Conservation (phyloP, 2,113 vertebrate genomes). For the Actenoides hombroni region DNA sequence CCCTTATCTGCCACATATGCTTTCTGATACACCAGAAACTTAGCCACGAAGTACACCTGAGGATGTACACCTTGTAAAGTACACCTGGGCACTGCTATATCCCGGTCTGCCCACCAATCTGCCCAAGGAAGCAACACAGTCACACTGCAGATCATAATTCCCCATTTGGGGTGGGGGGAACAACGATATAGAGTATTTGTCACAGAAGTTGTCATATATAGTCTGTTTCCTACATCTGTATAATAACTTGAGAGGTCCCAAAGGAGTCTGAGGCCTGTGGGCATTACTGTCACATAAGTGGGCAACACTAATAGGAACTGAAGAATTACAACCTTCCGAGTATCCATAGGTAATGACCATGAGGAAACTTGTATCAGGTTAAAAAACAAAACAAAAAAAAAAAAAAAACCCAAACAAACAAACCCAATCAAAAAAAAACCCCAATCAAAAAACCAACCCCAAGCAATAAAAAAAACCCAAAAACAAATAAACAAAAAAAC, state of each 20-base stretch:
- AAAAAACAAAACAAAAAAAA: neutral
- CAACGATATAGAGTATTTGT: no score
- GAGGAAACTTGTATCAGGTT: neutral
- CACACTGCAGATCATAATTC: neutral
- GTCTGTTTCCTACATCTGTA: neutral
- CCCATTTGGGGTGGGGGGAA: neutral
- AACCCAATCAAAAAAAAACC: neutral
- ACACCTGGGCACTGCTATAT: neutral
- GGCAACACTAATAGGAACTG: neutral
- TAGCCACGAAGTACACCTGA: fast-evolving
- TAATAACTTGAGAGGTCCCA: neutral
- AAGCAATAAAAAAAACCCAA: no score
- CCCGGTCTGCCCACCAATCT: neutral
- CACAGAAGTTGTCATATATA: neutral
- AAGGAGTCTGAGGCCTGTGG: neutral
- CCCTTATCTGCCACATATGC: neutral
- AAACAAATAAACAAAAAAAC: neutral
- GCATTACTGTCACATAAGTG: neutral
- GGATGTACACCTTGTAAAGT: neutral
- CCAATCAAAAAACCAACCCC: no score
- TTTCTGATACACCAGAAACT: neutral
- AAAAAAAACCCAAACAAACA: no score
- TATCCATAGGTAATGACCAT: neutral
- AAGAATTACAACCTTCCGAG: neutral
- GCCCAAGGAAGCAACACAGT: neutral